Evolutionary conservation across 2,797 vertebrate species (phyloP), one percentile per base, ranked within the genome.

Genomic region (Protosalanx chinensis): DNA sequence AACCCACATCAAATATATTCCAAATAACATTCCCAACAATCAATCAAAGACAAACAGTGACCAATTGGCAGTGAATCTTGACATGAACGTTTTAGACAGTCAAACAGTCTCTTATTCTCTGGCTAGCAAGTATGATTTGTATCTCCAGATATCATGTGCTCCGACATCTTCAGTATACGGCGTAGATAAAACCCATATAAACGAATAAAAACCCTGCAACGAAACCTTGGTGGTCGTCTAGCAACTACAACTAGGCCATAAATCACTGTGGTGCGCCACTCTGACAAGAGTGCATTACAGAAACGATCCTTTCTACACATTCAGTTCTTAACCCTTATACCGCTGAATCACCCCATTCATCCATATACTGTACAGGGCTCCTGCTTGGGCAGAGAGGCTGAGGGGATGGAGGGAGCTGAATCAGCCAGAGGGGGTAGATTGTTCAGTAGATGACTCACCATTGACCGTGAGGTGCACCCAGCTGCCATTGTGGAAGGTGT

Each of bases 401-500:
- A 59, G 5, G 33, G 35, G 16, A 6, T 30, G 16, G n/a, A 30
- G 6, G 7, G 16, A 51, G 27, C 16, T 18, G 71, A 58, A 8
- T 41, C 12, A 8, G 41, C 41, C 41, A 12, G 41, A 12, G 10
- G 10, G 23, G 23, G 23, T 27, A 27, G 23, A 27, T 27, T 27
- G 37, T 1, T 12, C 1, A 10, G 41, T 41, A 13, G 41, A 41
- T 83, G 78, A 85, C 95, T 92, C 85, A 98, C 98, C 96, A 0
- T 98, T 98, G 89, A 98, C 95, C 13, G 96, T 98, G 88, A 99
- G 96, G 79, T 98, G 97, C 79, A 98, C 97, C 98, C 98, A 99
- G 94, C 97, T 99, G 92, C 98, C 98, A 0, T 99, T 99, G 90
- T 98, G 95, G 91, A 98, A 99, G 90, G 96, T 97, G 91, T 98